These are phyloP conservation scores for Drosophila atripex DNA, from an alignment of 2,888 invertebrate species.

Conservation along the genomic window DNA sequence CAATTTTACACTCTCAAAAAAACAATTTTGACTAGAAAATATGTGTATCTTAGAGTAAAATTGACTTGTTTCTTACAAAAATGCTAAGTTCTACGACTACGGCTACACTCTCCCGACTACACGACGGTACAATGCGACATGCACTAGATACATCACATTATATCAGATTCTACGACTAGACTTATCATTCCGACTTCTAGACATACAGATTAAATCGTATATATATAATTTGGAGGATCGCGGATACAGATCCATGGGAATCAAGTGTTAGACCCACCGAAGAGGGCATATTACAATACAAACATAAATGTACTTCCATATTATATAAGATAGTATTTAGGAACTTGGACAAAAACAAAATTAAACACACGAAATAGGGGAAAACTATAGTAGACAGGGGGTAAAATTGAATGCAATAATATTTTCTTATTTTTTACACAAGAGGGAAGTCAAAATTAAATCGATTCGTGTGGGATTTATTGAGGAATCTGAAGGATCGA, in stretches of 20 bases:
- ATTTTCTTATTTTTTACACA: conserved; percentile 17
- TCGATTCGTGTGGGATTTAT: conserved; percentile 2
- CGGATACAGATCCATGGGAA: conserved; percentile 9
- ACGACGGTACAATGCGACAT: conserved; percentile 35
- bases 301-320: conserved; percentile 12
- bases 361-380: conserved; percentile 15
- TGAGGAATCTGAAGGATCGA: neutral
- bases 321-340: conserved; percentile 11
- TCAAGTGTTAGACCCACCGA: conserved; percentile 24
- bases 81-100: conserved; percentile 13
- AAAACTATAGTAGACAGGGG: conserved; percentile 6
- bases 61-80: neutral
- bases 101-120: neutral
- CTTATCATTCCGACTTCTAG: conserved; percentile 25
- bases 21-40: neutral
- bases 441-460: conserved; percentile 21
- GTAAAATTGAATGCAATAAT: conserved; percentile 9
- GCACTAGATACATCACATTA: conserved; percentile 26
- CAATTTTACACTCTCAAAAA: neutral
- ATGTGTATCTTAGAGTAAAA: neutral
- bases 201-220: conserved; percentile 14
- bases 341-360: conserved; percentile 8
- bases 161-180: conserved; percentile 1
- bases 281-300: conserved; percentile 20
- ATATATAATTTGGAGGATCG: neutral